Evolutionary conservation across 1,140 invertebrate genomes (phyloP).

Genomic region (Belonocnema kinseyi): DNA sequence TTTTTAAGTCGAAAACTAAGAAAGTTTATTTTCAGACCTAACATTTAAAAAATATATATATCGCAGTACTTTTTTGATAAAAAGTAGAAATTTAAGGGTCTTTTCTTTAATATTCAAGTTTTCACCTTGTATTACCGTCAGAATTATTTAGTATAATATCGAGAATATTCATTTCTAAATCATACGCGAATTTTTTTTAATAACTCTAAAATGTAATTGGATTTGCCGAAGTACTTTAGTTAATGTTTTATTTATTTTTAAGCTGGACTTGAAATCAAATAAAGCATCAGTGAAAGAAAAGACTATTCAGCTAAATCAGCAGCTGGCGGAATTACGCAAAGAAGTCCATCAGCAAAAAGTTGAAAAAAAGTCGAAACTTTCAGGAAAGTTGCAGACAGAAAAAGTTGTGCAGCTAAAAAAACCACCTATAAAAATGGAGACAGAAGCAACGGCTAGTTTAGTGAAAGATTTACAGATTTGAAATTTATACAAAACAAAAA

Average conservation of each 20-base stretch:
- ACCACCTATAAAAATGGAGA: conserved; percentile 13
- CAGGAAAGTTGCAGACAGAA: neutral
- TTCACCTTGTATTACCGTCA: too few relatives aligned
- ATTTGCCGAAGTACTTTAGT: conserved; percentile 12
- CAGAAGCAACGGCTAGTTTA: conserved; percentile 42
- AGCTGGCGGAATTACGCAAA: conserved; percentile 58
- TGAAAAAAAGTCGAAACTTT: conserved; percentile 36
- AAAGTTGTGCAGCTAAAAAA: conserved; percentile 33
- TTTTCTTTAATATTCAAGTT: too few relatives aligned
- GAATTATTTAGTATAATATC: too few relatives aligned
- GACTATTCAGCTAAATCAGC: conserved; percentile 56
- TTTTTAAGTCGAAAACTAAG: too few relatives aligned
- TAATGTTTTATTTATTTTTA: conserved; percentile 34
- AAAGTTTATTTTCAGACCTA: too few relatives aligned
- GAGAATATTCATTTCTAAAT: too few relatives aligned
- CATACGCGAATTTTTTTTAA: too few relatives aligned
- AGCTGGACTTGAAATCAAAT: conserved; percentile 57
- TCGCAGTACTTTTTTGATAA: too few relatives aligned
- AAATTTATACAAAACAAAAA: neutral
- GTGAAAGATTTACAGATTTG: conserved; percentile 47
- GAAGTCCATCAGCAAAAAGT: conserved; percentile 47
- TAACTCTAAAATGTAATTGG: neutral
- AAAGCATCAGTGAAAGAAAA: conserved; percentile 54
- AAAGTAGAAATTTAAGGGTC: too few relatives aligned
- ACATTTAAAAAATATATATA: too few relatives aligned